Percentiles rank a stretch among this genome's conserved stretches.
Conservation (phyloP, 2,113 vertebrate genomes). For the Anoplopoma fimbria region DNA sequence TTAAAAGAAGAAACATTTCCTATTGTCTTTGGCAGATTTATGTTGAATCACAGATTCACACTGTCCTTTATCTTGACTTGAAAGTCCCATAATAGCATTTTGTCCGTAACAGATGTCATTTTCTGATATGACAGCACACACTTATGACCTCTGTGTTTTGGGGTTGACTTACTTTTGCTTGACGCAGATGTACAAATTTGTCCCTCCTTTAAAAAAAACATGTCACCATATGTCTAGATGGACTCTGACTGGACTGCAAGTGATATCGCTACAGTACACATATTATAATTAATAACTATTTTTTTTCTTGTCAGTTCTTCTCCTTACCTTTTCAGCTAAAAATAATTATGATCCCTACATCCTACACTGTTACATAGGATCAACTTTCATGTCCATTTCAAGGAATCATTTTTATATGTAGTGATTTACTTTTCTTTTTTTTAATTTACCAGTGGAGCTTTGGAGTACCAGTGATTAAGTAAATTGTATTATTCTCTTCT, state of each 20-base stretch:
- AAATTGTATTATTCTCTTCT: neutral
- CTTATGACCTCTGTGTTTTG: conserved; percentile 23
- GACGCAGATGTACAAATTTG: conserved; percentile 1
- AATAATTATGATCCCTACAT: neutral
- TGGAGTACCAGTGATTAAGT: neutral
- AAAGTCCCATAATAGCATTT: conserved; percentile 31
- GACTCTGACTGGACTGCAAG: neutral
- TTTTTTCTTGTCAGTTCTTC: neutral
- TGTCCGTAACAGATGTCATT: conserved; percentile 50
- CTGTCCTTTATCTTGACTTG: conserved; percentile 34
- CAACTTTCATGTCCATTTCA: neutral
- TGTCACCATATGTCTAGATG: neutral
- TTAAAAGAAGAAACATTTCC: neutral
- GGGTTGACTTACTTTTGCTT: conserved; percentile 20
- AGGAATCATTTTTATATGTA: neutral
- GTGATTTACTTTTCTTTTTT: conserved; percentile 4
- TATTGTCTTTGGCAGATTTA: neutral
- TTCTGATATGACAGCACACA: conserved; percentile 51
- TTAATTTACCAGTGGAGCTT: neutral
- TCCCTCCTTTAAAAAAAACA: neutral
- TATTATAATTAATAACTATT: neutral
- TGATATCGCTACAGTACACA: no score
- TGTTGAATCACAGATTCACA: conserved; percentile 9
- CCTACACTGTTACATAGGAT: neutral
- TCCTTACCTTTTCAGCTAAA: neutral